These are phyloP conservation scores for Toxotes lorentzi DNA, from an alignment of 2,797 vertebrate genomes.

Conservation along the genomic window DNA sequence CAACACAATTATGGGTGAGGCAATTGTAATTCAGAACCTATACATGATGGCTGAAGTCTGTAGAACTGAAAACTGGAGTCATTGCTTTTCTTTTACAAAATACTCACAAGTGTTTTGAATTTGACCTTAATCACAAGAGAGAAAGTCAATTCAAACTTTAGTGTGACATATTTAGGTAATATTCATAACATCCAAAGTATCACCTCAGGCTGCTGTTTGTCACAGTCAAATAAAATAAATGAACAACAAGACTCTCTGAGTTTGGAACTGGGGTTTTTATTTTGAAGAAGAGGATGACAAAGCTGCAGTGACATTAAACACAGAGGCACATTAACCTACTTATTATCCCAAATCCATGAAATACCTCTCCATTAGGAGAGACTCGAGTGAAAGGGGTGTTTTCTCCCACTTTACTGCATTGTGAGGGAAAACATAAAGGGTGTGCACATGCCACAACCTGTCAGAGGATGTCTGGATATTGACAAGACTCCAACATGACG, in stretches of 20 bases:
- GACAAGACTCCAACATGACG: slow-evolving; percentile 43
- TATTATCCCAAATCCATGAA: slow-evolving; percentile 62
- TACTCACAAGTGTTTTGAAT: background rate
- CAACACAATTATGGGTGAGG: slow-evolving; percentile 92
- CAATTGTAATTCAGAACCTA: background rate
- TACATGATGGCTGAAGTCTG: background rate
- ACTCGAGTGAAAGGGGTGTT: slow-evolving; percentile 41
- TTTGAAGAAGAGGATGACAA: slow-evolving; percentile 21
- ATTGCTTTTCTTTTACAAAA: background rate
- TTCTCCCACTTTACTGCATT: slow-evolving; percentile 38
- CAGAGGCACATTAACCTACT: slow-evolving; percentile 46
- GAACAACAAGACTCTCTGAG: background rate
- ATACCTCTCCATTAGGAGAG: slow-evolving; percentile 34
- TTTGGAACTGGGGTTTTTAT: slow-evolving; percentile 10
- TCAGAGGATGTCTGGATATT: slow-evolving; percentile 30
- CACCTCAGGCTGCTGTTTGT: background rate
- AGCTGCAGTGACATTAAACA: slow-evolving; percentile 23
- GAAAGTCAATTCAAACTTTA: background rate
- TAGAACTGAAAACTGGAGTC: background rate
- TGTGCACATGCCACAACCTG: slow-evolving; percentile 61
- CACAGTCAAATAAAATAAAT: background rate
- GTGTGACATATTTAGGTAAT: background rate
- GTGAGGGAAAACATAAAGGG: slow-evolving; percentile 49
- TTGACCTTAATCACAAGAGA: background rate
- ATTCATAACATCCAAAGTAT: background rate